These are phyloP conservation scores for Scomber japonicus DNA, from an alignment of 2,113 vertebrate species.

Conservation along the genomic window DNA sequence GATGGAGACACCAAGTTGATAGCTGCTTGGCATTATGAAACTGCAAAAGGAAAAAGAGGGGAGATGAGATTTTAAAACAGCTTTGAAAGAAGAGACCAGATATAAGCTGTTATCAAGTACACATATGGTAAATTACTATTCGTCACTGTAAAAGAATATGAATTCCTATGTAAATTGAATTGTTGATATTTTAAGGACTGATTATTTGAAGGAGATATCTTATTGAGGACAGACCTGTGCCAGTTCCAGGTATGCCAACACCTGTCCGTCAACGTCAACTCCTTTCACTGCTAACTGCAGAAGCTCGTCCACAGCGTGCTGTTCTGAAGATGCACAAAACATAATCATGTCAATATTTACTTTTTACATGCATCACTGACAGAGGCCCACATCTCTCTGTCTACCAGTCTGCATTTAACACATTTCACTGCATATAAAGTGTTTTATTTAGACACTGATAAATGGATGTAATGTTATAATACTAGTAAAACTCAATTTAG, in stretches of 20 bases:
- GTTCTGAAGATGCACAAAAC: constrained; percentile 81
- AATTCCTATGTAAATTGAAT: too few species aligned
- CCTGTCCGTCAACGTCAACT: constrained; percentile 90
- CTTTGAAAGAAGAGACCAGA: not conserved
- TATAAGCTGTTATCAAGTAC: not conserved
- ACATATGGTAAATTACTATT: not conserved
- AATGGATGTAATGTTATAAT: constrained; percentile 5
- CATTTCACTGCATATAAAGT: not conserved
- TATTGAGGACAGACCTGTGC: constrained; percentile 85
- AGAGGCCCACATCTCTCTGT: not conserved
- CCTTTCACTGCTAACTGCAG: constrained; percentile 86
- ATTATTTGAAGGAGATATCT: not conserved
- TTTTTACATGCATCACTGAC: constrained; percentile 6
- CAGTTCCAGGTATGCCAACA: constrained; percentile 90
- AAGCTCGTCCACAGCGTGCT: constrained; percentile 90
- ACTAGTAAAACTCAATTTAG: not conserved
- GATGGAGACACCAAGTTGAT: constrained; percentile 91
- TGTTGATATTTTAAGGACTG: not conserved
- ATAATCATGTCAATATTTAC: constrained; percentile 25
- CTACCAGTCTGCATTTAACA: not conserved
- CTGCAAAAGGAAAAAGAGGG: constrained; percentile 66
- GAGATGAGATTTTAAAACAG: not conserved
- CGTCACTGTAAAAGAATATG: not conserved
- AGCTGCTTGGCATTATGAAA: constrained; percentile 92
- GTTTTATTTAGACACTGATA: constrained; percentile 4